Base-by-base conservation (phyloP, 1,140 invertebrate species). In the Ceratoteleas bidentatus region DNA sequence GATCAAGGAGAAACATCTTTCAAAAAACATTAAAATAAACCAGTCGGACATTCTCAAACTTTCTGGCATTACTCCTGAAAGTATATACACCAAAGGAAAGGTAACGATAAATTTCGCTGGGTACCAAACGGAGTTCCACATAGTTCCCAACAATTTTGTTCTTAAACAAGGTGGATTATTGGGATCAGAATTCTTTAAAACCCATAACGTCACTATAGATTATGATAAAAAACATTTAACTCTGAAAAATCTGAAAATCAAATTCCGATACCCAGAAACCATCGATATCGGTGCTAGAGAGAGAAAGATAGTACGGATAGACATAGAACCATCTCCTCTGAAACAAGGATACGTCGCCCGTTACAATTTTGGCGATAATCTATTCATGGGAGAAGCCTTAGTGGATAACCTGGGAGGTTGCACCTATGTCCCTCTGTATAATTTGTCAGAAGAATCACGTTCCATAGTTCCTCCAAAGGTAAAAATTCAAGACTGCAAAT, bases 101-200 rank as follows among this genome's bases (percentile, higher is more conserved):
- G 2, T 57, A 2, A 40, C 8, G 8, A 13, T 57, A 2, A 14
- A 57, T 15, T 0, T 57, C 33, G 14, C 32, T n/a, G 15, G n/a
- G 24, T 47, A n/a, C 14, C 3, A 14, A 47, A 47, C 16, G n/a
- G n/a, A n/a, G n/a, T n/a, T n/a, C n/a, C 58, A 61, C 14, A 13
- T 61, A 2, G 58, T 61, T 32, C 16, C 40, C 4, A 16, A 61
- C 10, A 9, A 61, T 33, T 61, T 61, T 34, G 15, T 33, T 1
- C 6, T 61, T 1, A 36, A 61, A 13, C 8, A 47, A 33, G 58
- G 32, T 34, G 58, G 58, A 11, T 13, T 61, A 33, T 49, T 61
- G 3, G 58, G 58, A 2, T 33, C 24, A 33, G 58, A 61, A 10
- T 61, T 61, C 47, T n/a, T 61, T 7, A 49, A n/a, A 5, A 2